Evolutionary conservation across 2,888 invertebrate species (phyloP).

Genomic region (Trileptium ribeirensis): DNA sequence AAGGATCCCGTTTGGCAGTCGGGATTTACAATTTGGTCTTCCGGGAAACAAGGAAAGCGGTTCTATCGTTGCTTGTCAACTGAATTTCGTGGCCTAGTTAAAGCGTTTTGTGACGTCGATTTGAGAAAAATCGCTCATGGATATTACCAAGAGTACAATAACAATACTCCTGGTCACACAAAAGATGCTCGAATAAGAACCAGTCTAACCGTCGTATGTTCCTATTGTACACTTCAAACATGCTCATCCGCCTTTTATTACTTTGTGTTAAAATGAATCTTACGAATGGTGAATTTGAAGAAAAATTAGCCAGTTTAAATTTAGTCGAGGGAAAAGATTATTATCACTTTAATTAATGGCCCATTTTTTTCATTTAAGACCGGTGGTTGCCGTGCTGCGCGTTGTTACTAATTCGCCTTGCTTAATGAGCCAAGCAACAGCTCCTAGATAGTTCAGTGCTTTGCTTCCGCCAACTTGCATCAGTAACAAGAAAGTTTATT

Average conservation of each 20-base stretch:
- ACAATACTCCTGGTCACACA: no score
- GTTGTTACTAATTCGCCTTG: no score
- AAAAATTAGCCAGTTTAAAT: slow-evolving; percentile 63
- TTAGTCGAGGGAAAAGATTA: slow-evolving; percentile 66
- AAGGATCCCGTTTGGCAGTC: slow-evolving; percentile 59
- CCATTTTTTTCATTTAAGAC: no score
- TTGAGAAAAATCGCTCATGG: slow-evolving; percentile 64
- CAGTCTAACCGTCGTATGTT: no score
- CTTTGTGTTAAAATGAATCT: slow-evolving; percentile 73
- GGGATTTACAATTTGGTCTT: slow-evolving; percentile 72
- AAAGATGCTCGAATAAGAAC: slow-evolving; percentile 53
- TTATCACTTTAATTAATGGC: slow-evolving; percentile 64
- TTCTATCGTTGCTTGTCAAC: slow-evolving; percentile 59
- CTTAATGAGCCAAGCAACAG: no score
- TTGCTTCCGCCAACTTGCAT: no score
- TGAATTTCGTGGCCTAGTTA: slow-evolving; percentile 50
- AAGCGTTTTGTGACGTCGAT: slow-evolving; percentile 71
- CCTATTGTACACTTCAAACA: slow-evolving; percentile 65
- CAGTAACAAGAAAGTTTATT: no score
- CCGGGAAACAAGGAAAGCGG: slow-evolving; percentile 69
- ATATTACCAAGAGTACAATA: no score
- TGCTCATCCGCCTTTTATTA: slow-evolving; percentile 65
- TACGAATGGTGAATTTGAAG: slow-evolving; percentile 67
- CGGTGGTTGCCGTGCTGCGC: no score
- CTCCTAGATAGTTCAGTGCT: no score